These are phyloP conservation scores for Ooceraea biroi DNA, from an alignment of 1,140 invertebrate species.

Conservation along the genomic window DNA sequence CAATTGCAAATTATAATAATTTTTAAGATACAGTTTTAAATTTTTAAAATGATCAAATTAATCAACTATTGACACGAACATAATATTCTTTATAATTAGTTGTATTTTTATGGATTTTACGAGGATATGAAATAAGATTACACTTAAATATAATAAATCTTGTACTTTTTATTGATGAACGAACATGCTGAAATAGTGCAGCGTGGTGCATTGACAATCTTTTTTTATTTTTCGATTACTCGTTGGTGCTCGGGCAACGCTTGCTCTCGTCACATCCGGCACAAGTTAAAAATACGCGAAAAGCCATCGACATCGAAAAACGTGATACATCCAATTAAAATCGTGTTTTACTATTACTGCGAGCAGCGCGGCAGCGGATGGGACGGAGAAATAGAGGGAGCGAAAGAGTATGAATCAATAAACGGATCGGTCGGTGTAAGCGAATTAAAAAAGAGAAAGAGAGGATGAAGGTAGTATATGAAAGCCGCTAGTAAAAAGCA, in stretches of 20 bases:
- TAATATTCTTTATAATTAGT: neutral
- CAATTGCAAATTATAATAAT: neutral
- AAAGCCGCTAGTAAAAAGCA: constrained; percentile 59
- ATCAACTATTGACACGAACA: neutral
- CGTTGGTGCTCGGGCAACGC: neutral
- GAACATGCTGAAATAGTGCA: neutral
- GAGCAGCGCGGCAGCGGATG: constrained; percentile 2
- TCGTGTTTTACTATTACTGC: constrained; percentile 50
- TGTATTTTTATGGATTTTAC: neutral
- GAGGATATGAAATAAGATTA: neutral
- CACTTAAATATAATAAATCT: neutral
- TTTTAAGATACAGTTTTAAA: constrained; percentile 11
- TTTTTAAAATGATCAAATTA: constrained; percentile 6
- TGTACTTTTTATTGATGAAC: constrained; percentile 27
- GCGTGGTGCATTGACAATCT: constrained; percentile 1
- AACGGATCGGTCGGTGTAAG: constrained; percentile 27
- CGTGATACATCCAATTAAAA: constrained; percentile 63
- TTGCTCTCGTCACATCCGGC: neutral
- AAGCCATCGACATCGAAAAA: constrained; percentile 55
- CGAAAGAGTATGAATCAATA: constrained; percentile 38
- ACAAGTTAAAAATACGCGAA: constrained; percentile 46
- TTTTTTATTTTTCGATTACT: constrained; percentile 47
- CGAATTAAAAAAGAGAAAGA: constrained; percentile 30
- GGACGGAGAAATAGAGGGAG: neutral
- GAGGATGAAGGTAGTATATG: neutral